These are phyloP conservation scores for Trichopoda pennipes DNA, from an alignment of 2,888 invertebrate genomes.

Conservation along the genomic window DNA sequence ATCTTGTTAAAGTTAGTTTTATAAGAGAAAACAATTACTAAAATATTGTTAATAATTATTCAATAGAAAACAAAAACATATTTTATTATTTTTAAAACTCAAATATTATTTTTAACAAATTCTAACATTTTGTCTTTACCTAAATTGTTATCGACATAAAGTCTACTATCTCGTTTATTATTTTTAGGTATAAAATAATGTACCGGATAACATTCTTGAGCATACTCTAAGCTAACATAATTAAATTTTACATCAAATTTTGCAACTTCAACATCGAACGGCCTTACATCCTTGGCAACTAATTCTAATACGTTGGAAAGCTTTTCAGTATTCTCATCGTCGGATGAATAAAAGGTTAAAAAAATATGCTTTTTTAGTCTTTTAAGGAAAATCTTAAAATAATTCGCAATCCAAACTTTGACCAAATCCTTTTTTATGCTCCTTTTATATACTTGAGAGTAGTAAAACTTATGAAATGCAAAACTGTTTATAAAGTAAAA, in stretches of 20 bases:
- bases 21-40: too few relatives aligned
- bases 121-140: conserved; percentile 23
- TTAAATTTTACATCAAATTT: conserved; percentile 38
- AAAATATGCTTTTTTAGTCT: conserved; percentile 37
- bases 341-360: conserved; percentile 40
- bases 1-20: too few relatives aligned
- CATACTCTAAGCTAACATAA: conserved; percentile 46
- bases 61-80: too few relatives aligned
- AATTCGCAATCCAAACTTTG: conserved; percentile 44
- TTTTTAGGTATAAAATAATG: conserved; percentile 45
- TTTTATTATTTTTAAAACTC: not conserved
- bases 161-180: conserved; percentile 8
- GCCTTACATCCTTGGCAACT: not conserved
- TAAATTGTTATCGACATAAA: not conserved
- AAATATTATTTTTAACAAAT: conserved; percentile 28
- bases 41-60: too few relatives aligned
- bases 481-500: not conserved
- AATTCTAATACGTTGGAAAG: not conserved
- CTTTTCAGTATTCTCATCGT: not conserved
- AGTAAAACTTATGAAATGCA: not conserved
- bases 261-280: conserved; percentile 21
- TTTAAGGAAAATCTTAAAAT: conserved; percentile 16
- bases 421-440: not conserved
- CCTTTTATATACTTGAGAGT: conserved; percentile 1
- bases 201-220: conserved; percentile 23